Evolutionary conservation across 2,888 invertebrate species (phyloP).

Genomic region (Adela reaumurella): DNA sequence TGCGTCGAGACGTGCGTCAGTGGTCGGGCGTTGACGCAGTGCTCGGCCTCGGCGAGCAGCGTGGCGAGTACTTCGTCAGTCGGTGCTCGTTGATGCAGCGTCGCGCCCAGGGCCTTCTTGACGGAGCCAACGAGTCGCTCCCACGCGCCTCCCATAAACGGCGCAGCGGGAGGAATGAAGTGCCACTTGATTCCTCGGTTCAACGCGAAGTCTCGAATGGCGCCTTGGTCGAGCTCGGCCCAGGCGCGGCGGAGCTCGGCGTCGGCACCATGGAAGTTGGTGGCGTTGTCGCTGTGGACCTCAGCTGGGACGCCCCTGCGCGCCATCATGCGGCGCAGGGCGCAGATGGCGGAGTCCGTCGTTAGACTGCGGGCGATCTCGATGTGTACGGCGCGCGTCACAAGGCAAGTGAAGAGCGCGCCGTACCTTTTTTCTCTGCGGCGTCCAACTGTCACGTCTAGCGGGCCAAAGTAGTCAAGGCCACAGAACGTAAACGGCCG

Average conservation of each 20-base stretch:
- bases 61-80: slow-evolving; percentile 10
- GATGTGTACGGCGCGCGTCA: slow-evolving; percentile 1
- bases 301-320: slow-evolving; percentile 4
- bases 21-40: slow-evolving; percentile 9
- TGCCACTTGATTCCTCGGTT: not conserved
- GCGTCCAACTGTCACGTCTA: slow-evolving; percentile 2
- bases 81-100: not conserved
- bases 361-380: slow-evolving; percentile 3
- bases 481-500: slow-evolving; percentile 4
- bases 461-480: slow-evolving; percentile 6
- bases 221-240: not conserved
- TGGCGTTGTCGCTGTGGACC: slow-evolving; percentile 5
- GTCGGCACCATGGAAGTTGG: slow-evolving; percentile 6
- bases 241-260: not conserved
- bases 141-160: slow-evolving; percentile 1
- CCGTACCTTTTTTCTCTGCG: slow-evolving; percentile 3
- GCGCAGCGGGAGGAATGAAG: not conserved
- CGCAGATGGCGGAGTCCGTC: slow-evolving; percentile 5
- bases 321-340: slow-evolving; percentile 3
- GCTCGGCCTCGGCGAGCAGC: slow-evolving; percentile 10
- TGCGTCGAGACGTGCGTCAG: slow-evolving; percentile 10
- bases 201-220: not conserved
- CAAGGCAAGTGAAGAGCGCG: slow-evolving; percentile 1
- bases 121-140: not conserved
- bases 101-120: not conserved